Percentiles rank a stretch among this genome's conserved stretches.
Evolutionary conservation across 2,113 vertebrate genomes (phyloP).

Genomic region (Jaculus jaculus): DNA sequence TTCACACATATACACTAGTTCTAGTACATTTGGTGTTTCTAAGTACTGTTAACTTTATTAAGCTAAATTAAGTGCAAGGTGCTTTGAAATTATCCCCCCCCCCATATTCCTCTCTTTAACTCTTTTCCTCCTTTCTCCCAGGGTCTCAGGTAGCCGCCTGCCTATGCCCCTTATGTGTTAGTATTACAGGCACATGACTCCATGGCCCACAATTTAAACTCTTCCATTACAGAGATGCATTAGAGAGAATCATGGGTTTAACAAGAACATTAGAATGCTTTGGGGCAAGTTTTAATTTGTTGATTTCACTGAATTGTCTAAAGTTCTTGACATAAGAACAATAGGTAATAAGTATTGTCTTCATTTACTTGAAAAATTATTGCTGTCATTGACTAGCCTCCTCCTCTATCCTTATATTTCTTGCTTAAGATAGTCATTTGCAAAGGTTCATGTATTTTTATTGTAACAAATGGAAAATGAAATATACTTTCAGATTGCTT

Average conservation of each 20-base stretch:
- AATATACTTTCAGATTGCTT: slow-evolving; percentile 57
- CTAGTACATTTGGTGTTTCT: neutral
- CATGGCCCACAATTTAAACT: neutral
- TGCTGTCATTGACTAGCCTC: neutral
- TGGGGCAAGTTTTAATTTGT: neutral
- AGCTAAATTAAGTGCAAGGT: neutral
- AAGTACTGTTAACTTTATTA: slow-evolving; percentile 29
- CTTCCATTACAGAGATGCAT: neutral
- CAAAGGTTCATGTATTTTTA: slow-evolving; percentile 14
- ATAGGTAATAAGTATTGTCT: neutral
- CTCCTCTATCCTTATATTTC: neutral
- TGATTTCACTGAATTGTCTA: neutral
- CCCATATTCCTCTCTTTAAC: neutral
- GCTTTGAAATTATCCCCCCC: neutral
- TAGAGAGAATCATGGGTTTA: neutral
- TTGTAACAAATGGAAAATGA: slow-evolving; percentile 44
- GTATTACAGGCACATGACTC: neutral
- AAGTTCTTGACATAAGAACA: neutral
- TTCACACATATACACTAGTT: neutral
- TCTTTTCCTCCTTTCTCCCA: neutral
- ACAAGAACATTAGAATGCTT: slow-evolving; percentile 32
- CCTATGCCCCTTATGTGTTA: neutral
- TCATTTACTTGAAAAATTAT: slow-evolving; percentile 13
- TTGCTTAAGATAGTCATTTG: slow-evolving; percentile 29
- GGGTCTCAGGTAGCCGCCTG: neutral